Percentiles rank a stretch among this genome's conserved stretches.
Evolutionary conservation across 2,797 vertebrate genomes (phyloP).

Genomic region (Artibeus lituratus): DNA sequence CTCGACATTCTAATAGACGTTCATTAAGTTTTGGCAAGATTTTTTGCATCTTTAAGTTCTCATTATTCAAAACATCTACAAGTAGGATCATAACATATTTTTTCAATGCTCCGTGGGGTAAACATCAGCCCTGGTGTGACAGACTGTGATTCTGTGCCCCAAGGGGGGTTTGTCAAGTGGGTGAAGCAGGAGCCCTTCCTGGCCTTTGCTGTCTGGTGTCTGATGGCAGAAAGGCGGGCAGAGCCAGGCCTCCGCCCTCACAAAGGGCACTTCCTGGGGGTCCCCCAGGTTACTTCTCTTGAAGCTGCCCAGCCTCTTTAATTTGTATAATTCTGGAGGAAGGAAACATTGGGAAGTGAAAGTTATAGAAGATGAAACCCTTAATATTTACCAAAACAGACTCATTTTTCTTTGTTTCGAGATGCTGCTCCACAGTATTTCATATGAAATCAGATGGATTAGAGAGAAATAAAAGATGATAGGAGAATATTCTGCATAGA

Average conservation of each 20-base stretch:
- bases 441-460: slow-evolving; percentile 49
- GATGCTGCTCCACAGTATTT: neutral
- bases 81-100: neutral
- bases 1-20: neutral
- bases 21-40: neutral
- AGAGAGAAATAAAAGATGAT: slow-evolving; percentile 41
- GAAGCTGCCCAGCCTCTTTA: neutral
- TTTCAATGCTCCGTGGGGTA: neutral
- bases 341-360: slow-evolving; percentile 14
- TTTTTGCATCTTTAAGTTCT: neutral
- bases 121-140: neutral
- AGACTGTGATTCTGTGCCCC: neutral
- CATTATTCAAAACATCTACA: neutral
- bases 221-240: neutral
- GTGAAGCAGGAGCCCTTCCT: neutral
- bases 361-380: slow-evolving; percentile 39
- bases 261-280: neutral
- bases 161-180: neutral
- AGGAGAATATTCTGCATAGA: slow-evolving; percentile 9
- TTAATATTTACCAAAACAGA: slow-evolving; percentile 54
- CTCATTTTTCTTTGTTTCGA: slow-evolving; percentile 31
- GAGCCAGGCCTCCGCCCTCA: neutral
- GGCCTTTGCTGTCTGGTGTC: neutral
- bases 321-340: neutral
- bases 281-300: neutral